Evolutionary conservation across 2,113 vertebrate genomes (phyloP).

Genomic region (Piaya cayana): DNA sequence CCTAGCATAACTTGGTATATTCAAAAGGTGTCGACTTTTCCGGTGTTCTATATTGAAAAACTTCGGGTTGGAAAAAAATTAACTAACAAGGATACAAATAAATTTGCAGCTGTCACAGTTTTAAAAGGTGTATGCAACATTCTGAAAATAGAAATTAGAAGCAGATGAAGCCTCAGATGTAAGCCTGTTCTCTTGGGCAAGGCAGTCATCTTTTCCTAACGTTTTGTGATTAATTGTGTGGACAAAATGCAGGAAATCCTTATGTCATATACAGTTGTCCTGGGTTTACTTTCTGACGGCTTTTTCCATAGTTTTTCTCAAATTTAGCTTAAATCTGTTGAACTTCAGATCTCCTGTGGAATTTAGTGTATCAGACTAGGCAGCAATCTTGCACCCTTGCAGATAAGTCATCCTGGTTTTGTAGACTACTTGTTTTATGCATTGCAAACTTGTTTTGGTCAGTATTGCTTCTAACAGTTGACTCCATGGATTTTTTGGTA

Average conservation of each 20-base stretch:
- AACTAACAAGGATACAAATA: neutral
- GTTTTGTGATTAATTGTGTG: neutral
- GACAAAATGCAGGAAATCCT: neutral
- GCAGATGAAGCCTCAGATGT: neutral
- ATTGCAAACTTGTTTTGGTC: neutral
- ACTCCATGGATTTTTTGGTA: neutral
- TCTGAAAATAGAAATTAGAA: neutral
- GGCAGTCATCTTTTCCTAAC: neutral
- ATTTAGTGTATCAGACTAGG: neutral
- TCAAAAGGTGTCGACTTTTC: neutral
- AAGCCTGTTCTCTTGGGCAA: neutral
- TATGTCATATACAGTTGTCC: neutral
- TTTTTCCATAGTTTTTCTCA: neutral
- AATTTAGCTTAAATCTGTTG: neutral
- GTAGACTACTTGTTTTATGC: neutral
- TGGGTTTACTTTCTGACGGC: neutral
- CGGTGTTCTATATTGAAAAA: neutral
- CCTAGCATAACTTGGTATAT: neutral
- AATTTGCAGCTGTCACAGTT: neutral
- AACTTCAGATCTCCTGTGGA: neutral
- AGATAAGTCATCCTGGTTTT: neutral
- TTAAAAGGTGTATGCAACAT: neutral
- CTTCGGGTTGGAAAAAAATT: neutral
- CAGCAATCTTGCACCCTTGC: neutral
- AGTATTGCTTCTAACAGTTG: neutral